phyloP scores from a whole-genome alignment of 2,113 vertebrate species.

The Lathamus discolor region DNA sequence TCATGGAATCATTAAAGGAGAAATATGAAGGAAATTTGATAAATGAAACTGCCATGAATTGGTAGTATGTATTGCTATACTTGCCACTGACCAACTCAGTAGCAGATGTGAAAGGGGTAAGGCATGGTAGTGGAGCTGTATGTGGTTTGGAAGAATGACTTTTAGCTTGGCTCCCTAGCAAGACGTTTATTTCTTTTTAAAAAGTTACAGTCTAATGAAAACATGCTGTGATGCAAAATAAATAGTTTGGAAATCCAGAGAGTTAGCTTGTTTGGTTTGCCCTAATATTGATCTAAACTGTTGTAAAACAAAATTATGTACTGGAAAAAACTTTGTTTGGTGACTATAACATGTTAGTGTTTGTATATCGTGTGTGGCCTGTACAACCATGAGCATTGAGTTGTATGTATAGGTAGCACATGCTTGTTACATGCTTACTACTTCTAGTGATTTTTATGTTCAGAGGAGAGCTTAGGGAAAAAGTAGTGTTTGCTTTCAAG shows the following conservation, averaged over 20 bases:
- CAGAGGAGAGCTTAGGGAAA: neutral
- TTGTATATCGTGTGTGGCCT: neutral
- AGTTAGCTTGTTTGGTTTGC: neutral
- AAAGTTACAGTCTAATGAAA: neutral
- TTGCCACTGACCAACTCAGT: neutral
- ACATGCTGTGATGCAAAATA: fast-evolving
- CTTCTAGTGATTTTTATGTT: neutral
- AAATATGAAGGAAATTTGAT: neutral
- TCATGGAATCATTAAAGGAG: neutral
- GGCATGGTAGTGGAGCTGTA: neutral
- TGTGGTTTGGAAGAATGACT: neutral
- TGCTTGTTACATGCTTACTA: neutral
- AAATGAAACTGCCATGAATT: neutral
- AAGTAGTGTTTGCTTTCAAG: neutral
- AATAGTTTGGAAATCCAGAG: neutral
- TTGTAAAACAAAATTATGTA: neutral
- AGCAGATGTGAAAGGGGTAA: neutral
- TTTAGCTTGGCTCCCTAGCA: neutral
- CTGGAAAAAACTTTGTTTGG: neutral
- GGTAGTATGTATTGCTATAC: neutral
- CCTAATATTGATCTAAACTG: neutral
- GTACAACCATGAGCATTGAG: neutral
- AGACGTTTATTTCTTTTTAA: neutral
- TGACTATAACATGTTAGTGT: neutral
- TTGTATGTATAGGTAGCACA: neutral